These are phyloP conservation scores for Augiades crinisus DNA, from an alignment of 2,888 invertebrate genomes.

Conservation along the genomic window DNA sequence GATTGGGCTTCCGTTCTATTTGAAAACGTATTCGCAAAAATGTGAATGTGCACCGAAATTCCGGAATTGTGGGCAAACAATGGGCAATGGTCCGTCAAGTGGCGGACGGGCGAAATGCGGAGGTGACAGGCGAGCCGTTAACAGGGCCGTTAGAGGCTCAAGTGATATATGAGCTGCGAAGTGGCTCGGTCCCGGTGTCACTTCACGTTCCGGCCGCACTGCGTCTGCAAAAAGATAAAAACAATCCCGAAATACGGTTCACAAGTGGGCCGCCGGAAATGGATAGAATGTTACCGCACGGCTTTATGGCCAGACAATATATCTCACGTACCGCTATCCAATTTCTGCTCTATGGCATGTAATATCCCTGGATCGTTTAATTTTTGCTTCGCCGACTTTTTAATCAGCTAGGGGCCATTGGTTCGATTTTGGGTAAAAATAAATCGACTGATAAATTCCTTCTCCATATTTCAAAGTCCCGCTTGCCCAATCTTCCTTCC, in stretches of 20 bases:
- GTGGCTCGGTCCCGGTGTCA: constrained; percentile 77
- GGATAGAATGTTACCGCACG: constrained; percentile 74
- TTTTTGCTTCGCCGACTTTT: constrained; percentile 59
- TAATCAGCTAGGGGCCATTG: constrained; percentile 43
- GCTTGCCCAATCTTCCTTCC: not conserved
- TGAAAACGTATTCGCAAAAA: constrained; percentile 33
- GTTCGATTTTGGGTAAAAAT: constrained; percentile 12
- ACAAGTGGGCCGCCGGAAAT: constrained; percentile 78
- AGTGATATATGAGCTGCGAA: constrained; percentile 79
- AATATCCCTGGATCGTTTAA: constrained; percentile 72
- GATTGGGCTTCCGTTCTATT: constrained; percentile 2
- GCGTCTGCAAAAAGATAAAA: constrained; percentile 76
- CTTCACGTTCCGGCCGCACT: constrained; percentile 65
- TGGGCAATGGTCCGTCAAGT: constrained; percentile 41
- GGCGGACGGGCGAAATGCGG: constrained; percentile 58
- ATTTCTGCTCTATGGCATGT: constrained; percentile 77
- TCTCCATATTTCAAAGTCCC: not conserved
- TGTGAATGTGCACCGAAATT: constrained; percentile 47
- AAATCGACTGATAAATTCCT: constrained; percentile 14
- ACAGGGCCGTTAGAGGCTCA: constrained; percentile 67
- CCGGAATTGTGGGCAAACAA: constrained; percentile 30
- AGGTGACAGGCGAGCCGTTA: constrained; percentile 74
- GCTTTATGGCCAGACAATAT: constrained; percentile 74
- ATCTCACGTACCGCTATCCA: constrained; percentile 77
- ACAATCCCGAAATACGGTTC: constrained; percentile 77